A percentile compares a stretch with the other conserved stretches of the same genome.
phyloP scores from a whole-genome alignment of 2,888 invertebrate genomes.

The Cerceris ruficornis region DNA sequence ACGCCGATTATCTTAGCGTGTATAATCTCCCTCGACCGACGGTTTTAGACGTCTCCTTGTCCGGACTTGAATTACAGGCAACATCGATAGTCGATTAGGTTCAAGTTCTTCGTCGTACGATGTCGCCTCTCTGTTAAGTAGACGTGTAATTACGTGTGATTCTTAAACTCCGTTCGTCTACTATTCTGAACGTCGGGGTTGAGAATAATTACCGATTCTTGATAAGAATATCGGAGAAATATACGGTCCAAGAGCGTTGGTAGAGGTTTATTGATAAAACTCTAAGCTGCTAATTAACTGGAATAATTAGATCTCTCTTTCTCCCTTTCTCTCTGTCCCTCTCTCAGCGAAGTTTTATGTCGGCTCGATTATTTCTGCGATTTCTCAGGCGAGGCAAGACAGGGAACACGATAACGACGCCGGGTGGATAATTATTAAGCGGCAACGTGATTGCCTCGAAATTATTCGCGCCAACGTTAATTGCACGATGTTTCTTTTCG shows the following conservation, averaged over 20 bases:
- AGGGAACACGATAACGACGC: neutral
- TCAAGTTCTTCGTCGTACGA: conserved; percentile 42
- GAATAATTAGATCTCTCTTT: conserved; percentile 40
- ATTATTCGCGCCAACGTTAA: neutral
- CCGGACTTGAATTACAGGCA: conserved; percentile 58
- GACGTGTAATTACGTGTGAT: conserved; percentile 59
- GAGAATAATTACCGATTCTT: conserved; percentile 37
- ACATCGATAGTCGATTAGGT: conserved; percentile 67
- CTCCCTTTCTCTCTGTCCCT: conserved; percentile 14
- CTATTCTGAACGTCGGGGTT: conserved; percentile 15
- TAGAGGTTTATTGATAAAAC: neutral
- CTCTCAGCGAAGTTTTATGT: conserved; percentile 36
- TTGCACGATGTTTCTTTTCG: neutral
- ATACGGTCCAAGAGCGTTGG: neutral
- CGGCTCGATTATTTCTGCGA: neutral
- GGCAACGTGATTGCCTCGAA: neutral
- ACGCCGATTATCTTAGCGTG: conserved; percentile 47
- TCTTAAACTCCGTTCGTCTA: conserved; percentile 44
- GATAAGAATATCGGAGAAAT: conserved; percentile 35
- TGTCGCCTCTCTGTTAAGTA: conserved; percentile 16
- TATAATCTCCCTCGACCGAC: conserved; percentile 53
- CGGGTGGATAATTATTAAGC: neutral
- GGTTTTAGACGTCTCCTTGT: conserved; percentile 40
- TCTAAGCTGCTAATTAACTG: conserved; percentile 45
- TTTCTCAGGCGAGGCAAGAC: conserved; percentile 22